Evolutionary conservation across 2,888 invertebrate species (phyloP).

Genomic region (Teleiodes luculella): DNA sequence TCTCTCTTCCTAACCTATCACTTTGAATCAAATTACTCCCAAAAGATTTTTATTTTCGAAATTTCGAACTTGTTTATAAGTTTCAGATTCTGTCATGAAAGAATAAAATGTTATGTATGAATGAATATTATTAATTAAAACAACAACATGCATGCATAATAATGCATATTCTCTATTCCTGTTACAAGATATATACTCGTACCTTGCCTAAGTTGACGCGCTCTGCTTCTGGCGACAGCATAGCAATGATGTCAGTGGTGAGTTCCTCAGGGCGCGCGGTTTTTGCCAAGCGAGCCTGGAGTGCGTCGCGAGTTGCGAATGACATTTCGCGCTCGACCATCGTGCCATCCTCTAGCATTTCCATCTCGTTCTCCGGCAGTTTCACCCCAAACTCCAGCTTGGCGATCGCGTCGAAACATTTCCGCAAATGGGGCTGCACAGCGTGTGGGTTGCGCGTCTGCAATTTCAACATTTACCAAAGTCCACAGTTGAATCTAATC

Average conservation of each 20-base stretch:
- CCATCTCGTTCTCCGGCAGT: constrained; percentile 70
- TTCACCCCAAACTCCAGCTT: constrained; percentile 86
- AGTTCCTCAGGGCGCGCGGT: constrained; percentile 68
- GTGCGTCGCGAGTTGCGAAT: constrained; percentile 54
- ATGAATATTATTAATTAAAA: no score
- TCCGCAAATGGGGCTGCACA: constrained; percentile 92
- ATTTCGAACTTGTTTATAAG: no score
- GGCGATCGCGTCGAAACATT: constrained; percentile 92
- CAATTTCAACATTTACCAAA: background rate
- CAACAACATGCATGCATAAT: no score
- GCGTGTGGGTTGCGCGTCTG: constrained; percentile 91
- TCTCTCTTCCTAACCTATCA: no score
- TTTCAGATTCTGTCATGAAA: no score
- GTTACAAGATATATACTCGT: constrained; percentile 2
- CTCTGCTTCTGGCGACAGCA: constrained; percentile 94
- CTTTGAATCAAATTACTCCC: no score
- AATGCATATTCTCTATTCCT: no score
- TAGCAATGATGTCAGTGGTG: constrained; percentile 91
- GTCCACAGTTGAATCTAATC: background rate
- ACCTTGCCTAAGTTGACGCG: constrained; percentile 87
- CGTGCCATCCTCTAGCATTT: constrained; percentile 72
- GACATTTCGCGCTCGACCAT: constrained; percentile 67
- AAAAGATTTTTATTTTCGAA: no score
- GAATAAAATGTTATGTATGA: no score
- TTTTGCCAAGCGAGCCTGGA: constrained; percentile 63